phyloP scores from a whole-genome alignment of 2,113 vertebrate species.

The Lophura nycthemera region DNA sequence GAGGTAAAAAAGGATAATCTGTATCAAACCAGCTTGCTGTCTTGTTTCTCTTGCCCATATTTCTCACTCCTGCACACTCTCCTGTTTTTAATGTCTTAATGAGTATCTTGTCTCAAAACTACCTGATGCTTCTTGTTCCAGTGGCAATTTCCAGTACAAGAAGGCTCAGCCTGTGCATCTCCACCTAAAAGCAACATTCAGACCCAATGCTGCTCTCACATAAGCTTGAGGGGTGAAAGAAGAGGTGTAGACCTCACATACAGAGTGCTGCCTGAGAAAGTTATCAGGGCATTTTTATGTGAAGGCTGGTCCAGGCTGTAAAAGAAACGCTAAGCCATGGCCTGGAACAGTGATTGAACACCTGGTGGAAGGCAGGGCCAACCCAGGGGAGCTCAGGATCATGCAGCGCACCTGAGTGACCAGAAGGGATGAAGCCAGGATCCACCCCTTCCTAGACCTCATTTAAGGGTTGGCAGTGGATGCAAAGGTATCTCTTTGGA shows the following conservation, averaged over 20 bases:
- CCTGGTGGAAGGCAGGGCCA: no score
- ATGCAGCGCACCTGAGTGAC: no score
- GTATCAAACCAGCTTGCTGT: not conserved
- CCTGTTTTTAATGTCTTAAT: not conserved
- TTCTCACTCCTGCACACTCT: not conserved
- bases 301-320: not conserved
- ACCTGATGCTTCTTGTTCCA: not conserved
- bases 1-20: not conserved
- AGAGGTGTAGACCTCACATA: not conserved
- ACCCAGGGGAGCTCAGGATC: no score
- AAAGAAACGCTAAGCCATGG: no score
- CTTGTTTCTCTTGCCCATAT: not conserved
- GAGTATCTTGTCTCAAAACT: not conserved
- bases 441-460: no score
- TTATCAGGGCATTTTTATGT: not conserved
- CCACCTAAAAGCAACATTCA: not conserved
- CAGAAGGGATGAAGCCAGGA: no score
- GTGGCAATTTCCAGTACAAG: not conserved
- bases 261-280: not conserved
- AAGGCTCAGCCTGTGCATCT: not conserved
- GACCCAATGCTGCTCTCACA: not conserved
- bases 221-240: not conserved
- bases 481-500: no score
- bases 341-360: no score
- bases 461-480: no score